These are phyloP conservation scores for Arrhamphus sclerolepis DNA, from an alignment of 2,797 vertebrate genomes.

Conservation along the genomic window DNA sequence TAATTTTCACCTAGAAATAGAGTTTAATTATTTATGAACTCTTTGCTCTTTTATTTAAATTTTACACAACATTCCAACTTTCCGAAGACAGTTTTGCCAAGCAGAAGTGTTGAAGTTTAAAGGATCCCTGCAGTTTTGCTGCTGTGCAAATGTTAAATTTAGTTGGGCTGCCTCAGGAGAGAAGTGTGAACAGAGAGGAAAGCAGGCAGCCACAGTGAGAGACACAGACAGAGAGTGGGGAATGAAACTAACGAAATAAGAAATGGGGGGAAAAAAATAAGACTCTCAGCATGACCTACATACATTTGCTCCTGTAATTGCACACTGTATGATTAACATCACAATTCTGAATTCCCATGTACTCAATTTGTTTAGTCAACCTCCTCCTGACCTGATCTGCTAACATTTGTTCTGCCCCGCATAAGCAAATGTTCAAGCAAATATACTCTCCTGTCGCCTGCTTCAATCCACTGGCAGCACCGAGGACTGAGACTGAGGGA, in stretches of 20 bases:
- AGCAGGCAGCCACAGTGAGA: conserved; percentile 37
- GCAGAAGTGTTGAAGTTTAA: conserved; percentile 1
- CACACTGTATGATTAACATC: conserved; percentile 34
- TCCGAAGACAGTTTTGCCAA: neutral
- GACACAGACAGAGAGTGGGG: conserved; percentile 11
- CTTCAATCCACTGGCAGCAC: conserved; percentile 12
- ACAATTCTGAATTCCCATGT: conserved; percentile 18
- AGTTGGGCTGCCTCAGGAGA: conserved; percentile 43
- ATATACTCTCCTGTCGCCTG: conserved; percentile 35
- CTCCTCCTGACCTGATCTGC: conserved; percentile 34
- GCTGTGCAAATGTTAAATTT: conserved; percentile 49
- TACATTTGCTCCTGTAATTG: conserved; percentile 35
- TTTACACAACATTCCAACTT: neutral
- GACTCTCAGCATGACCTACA: conserved; percentile 48
- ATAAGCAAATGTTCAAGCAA: conserved; percentile 9
- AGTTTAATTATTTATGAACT: neutral
- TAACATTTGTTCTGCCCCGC: conserved; percentile 25
- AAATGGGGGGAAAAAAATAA: conserved; percentile 9
- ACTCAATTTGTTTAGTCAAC: conserved; percentile 33
- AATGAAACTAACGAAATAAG: conserved; percentile 57
- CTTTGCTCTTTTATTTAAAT: neutral
- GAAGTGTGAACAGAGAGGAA: conserved; percentile 33
- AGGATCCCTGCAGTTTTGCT: conserved; percentile 11
- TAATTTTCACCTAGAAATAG: neutral
- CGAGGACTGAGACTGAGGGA: conserved; percentile 21